Evolutionary conservation across 2,113 vertebrate species (phyloP), one percentile per base, ranked within the genome.

Genomic region (Misgurnus mizolepis): DNA sequence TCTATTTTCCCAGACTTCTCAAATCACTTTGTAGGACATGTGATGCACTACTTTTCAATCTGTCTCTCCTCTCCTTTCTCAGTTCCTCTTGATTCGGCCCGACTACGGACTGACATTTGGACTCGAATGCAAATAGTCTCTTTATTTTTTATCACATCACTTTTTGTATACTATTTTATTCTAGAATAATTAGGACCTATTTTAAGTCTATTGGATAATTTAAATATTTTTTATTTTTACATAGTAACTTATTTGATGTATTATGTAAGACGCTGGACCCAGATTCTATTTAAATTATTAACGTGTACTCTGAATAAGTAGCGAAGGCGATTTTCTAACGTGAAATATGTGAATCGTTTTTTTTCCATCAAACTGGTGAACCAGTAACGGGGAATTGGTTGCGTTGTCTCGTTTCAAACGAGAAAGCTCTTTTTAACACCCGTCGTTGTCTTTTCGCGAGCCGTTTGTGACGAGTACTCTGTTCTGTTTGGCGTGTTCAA

Each of bases 1-100:
- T 80, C 80, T 71, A 75, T 88, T 34, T 34, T 86, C 82, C 85
- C 85, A 85, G 83, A 84, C 86, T 87, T 79, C 83, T 92, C 93
- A 92, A 92, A 92, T 94, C 91, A 90, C 92, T 94, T 92, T 91
- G 93, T 93, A 91, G 92, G 94, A 94, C 95, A 95, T 94, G 92
- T 96, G 95, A 96, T 96, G 96, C 96, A 98, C 97, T 98, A 96
- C 61, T 62, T 84, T 89, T 89, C 88, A 73, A 86, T 94, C 92
- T 91, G 92, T 93, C 92, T 84, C 75, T 77, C 62, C 75, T 77
- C 62, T 66, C 75, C 7, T 55, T 77, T 40, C 49, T 6, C 60
- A 39, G 0, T 47, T 22, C 61, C 27, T 76, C 47, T 14, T 41
- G 39, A 17, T 58, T 12, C 49, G 9, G 49, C 15, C 60, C n/a